Base-by-base conservation (phyloP, 2,113 vertebrate genomes). In the Catharus fuscescens region DNA sequence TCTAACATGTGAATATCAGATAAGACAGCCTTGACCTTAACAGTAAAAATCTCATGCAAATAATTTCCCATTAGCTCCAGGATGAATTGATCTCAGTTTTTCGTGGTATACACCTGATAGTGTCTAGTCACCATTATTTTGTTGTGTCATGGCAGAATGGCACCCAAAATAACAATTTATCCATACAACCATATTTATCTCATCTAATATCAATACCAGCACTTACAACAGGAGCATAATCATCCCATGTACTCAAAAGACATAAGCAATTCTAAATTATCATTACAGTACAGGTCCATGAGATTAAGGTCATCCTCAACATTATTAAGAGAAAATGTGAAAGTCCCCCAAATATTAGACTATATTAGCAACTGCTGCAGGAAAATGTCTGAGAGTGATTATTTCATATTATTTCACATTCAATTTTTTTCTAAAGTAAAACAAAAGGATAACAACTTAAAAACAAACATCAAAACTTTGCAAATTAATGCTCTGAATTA, bases 401-500 rank as follows among this genome's bases (percentile, higher is more conserved):
- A n/a, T 12, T 82, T 92, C 6, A n/a, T 65, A 53, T 45, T 91
- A n/a, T 16, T 86, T 88, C 6, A 26, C 54, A 82, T 80, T 86
- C 3, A 26, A 6, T 28, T 76, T 76, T 64, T 47, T 90, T 82
- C 29, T 90, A 79, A 87, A 76, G 61, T 72, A 88, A 85, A 87
- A 54, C 13, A 74, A 82, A 93, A 82, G 2, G 10, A 73, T 72
- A 65, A 65, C 29, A 88, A 65, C n/a, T 81, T 12, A 5, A 84
- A 84, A 56, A 64, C 1, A 57, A 64, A 40, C 14, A 4, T 1
- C 3, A 42, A 70, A 83, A 11, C 5, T 69, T 86, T 69, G n/a
- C 24, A 95, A 94, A 92, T 77, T 77, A 93, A 86, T 80, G 32
- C 6, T n/a, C 54, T 77, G 67, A 94, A 85, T 88, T 80, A 90